Conservation (phyloP, 2,113 vertebrate species). For the Hypomesus transpacificus region DNA sequence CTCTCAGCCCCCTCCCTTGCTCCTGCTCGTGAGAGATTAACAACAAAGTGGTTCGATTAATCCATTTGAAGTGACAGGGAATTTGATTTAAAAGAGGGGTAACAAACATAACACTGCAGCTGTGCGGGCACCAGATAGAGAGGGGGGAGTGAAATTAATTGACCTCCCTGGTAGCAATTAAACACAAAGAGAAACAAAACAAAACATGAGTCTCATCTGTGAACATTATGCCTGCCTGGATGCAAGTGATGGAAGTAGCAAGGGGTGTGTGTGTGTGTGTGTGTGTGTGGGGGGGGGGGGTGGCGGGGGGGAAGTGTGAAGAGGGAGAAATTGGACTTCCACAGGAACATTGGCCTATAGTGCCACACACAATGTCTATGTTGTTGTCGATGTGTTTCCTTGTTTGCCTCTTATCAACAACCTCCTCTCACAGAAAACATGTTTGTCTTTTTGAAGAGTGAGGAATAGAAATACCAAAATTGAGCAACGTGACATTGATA, state of each 20-base stretch:
- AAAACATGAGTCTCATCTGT: conserved; percentile 63
- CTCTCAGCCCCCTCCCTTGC: conserved; percentile 56
- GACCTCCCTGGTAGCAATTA: conserved; percentile 74
- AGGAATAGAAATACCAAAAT: no score
- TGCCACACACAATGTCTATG: no score
- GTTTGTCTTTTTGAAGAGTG: no score
- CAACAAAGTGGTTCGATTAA: conserved; percentile 74
- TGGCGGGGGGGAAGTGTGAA: not conserved
- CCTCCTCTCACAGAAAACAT: no score
- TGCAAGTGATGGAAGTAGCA: conserved; percentile 54
- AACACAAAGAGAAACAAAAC: conserved; percentile 72
- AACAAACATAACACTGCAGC: conserved; percentile 62
- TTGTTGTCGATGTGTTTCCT: no score
- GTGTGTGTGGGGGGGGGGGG: conserved; percentile 24
- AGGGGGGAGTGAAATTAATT: conserved; percentile 71
- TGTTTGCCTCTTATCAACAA: no score
- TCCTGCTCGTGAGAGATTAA: conserved; percentile 76
- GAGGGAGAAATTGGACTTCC: not conserved
- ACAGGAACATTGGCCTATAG: not conserved
- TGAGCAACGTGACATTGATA: no score
- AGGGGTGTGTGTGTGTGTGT: conserved; percentile 27
- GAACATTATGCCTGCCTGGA: conserved; percentile 50
- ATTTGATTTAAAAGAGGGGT: conserved; percentile 71
- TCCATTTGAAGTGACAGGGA: conserved; percentile 73
- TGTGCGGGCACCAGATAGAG: conserved; percentile 70